Conservation (phyloP, 2,888 invertebrate genomes). For the Netelia melanura region DNA sequence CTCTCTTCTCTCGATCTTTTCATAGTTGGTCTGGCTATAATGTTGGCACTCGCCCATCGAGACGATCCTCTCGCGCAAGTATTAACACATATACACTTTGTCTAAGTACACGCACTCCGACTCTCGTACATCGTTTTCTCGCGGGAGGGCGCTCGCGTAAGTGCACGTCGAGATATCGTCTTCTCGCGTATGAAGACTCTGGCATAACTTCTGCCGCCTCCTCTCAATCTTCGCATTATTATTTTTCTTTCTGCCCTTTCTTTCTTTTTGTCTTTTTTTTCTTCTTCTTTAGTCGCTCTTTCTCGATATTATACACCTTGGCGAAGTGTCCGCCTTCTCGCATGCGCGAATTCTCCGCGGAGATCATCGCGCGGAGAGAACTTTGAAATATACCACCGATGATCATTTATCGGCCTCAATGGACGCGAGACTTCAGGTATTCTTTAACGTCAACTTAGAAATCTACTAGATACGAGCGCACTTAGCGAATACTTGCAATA, state of each 20-base stretch:
- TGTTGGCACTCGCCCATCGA: constrained; percentile 35
- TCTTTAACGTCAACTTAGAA: constrained; percentile 62
- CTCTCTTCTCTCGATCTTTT: constrained; percentile 8
- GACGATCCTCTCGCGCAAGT: constrained; percentile 75
- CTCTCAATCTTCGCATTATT: constrained; percentile 44
- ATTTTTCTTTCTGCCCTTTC: constrained; percentile 36
- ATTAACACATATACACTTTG: constrained; percentile 71
- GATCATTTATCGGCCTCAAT: constrained; percentile 62
- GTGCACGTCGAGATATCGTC: constrained; percentile 78
- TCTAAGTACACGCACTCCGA: constrained; percentile 75
- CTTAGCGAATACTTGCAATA: constrained; percentile 54
- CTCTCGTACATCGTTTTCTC: constrained; percentile 40
- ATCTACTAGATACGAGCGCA: constrained; percentile 58
- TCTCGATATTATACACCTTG: constrained; percentile 28
- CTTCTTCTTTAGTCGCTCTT: constrained; percentile 44
- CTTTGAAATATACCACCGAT: constrained; percentile 43
- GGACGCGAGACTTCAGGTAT: constrained; percentile 46
- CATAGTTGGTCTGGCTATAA: constrained; percentile 35
- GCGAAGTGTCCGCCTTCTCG: constrained; percentile 14
- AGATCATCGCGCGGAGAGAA: constrained; percentile 19
- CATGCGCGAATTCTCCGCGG: constrained; percentile 41
- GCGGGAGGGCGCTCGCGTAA: constrained; percentile 72
- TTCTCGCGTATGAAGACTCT: constrained; percentile 32
- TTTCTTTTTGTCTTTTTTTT: constrained; percentile 65
- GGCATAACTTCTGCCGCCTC: constrained; percentile 49